Conservation (phyloP, 2,797 vertebrate species). For the Fundulus diaphanus region DNA sequence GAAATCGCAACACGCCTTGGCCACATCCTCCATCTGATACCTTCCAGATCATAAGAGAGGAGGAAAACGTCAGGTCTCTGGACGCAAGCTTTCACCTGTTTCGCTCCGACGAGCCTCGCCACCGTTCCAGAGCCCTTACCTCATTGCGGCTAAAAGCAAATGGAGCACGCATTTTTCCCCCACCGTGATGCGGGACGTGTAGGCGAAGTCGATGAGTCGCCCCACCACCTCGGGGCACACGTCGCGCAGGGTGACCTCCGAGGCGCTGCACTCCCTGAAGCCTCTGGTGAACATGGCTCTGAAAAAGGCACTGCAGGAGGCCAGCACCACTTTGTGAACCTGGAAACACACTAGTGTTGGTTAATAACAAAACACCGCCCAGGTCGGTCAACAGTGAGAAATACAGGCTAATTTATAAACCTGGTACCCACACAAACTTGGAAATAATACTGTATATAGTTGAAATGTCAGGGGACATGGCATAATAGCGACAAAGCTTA, state of each 20-base stretch:
- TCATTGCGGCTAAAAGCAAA: slow-evolving; percentile 84
- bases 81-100: neutral
- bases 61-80: neutral
- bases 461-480: no score
- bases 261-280: slow-evolving; percentile 81
- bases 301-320: slow-evolving; percentile 86
- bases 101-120: neutral
- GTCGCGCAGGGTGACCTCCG: slow-evolving; percentile 83
- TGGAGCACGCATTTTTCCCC: slow-evolving; percentile 86
- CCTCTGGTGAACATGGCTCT: slow-evolving; percentile 89
- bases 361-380: neutral
- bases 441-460: neutral
- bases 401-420: neutral
- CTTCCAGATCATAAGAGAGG: slow-evolving; percentile 34
- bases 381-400: neutral
- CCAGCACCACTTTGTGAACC: slow-evolving; percentile 86
- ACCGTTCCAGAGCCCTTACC: slow-evolving; percentile 57
- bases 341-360: slow-evolving; percentile 25
- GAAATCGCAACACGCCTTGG: slow-evolving; percentile 85
- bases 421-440: neutral
- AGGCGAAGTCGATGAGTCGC: slow-evolving; percentile 85
- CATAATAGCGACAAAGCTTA: neutral
- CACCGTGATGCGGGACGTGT: slow-evolving; percentile 84
- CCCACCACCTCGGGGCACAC: slow-evolving; percentile 84
- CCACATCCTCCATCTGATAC: slow-evolving; percentile 86